Conservation (phyloP, 2,888 invertebrate genomes). For the Conus canariensis region DNA sequence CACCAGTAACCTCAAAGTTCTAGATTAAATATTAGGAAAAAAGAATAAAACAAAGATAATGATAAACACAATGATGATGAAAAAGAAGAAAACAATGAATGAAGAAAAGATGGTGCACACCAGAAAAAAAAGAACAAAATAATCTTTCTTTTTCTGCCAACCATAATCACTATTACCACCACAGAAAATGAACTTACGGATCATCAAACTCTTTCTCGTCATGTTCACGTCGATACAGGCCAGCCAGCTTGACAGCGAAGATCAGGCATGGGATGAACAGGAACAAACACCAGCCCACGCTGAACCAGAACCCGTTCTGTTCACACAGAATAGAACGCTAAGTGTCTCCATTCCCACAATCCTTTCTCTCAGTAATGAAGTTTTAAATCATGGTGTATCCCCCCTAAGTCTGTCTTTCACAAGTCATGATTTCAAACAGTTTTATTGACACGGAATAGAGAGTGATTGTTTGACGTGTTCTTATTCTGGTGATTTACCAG, state of each 20-base stretch:
- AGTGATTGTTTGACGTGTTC: no score
- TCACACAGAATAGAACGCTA: constrained; percentile 79
- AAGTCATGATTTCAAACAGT: no score
- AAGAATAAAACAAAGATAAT: background rate
- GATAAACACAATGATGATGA: background rate
- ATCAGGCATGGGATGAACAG: constrained; percentile 91
- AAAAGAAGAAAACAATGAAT: background rate
- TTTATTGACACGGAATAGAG: no score
- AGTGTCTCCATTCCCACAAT: no score
- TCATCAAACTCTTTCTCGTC: constrained; percentile 63
- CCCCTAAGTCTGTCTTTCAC: no score
- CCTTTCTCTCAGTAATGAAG: no score
- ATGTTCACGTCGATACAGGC: constrained; percentile 92
- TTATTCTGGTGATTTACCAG: no score
- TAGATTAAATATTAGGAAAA: background rate
- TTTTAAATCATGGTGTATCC: no score
- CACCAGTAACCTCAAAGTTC: no score
- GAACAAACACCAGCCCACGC: constrained; percentile 89
- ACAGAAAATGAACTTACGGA: constrained; percentile 14
- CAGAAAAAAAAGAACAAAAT: background rate
- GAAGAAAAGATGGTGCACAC: background rate
- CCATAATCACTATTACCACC: background rate
- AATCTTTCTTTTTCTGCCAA: constrained; percentile 54
- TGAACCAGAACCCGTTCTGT: constrained; percentile 96
- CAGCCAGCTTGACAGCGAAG: constrained; percentile 88